phyloP scores from a whole-genome alignment of 2,113 vertebrate genomes.

The Isurus oxyrinchus region DNA sequence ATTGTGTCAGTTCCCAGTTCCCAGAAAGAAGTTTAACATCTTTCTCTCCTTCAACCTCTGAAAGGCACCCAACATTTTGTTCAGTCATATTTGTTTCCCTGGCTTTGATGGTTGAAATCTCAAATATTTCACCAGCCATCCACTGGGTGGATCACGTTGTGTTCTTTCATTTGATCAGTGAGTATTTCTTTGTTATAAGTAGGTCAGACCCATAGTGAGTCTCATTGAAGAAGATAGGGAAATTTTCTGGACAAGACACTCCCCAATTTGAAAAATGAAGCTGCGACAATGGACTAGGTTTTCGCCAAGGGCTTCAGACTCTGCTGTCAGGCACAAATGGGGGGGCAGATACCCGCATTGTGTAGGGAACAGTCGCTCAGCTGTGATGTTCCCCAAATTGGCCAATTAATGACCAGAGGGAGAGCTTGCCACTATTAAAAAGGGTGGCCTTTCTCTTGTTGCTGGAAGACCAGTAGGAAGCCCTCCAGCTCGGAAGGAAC shows the following conservation, averaged over 20 bases:
- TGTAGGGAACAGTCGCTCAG: not conserved
- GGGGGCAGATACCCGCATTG: not conserved
- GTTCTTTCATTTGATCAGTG: not conserved
- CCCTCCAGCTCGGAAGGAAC: not conserved
- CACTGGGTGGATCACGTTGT: not conserved
- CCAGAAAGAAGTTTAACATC: not conserved
- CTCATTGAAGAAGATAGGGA: not conserved
- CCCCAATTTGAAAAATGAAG: not conserved
- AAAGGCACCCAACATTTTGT: not conserved
- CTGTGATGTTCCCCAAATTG: not conserved
- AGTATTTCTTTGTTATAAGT: not conserved
- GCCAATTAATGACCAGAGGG: not conserved
- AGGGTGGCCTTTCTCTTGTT: not conserved
- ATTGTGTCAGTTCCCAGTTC: not conserved
- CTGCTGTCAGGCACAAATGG: not conserved
- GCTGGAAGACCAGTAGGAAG: not conserved
- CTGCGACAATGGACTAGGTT: not conserved
- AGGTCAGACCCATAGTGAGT: not conserved
- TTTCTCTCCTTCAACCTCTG: not conserved
- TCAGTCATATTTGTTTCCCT: not conserved
- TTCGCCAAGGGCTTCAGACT: not conserved
- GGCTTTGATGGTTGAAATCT: not conserved
- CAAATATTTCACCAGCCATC: not conserved
- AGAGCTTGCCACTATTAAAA: not conserved
- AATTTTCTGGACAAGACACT: not conserved